Base-by-base conservation (phyloP, 2,888 invertebrate species). In the Tetragonisca angustula region DNA sequence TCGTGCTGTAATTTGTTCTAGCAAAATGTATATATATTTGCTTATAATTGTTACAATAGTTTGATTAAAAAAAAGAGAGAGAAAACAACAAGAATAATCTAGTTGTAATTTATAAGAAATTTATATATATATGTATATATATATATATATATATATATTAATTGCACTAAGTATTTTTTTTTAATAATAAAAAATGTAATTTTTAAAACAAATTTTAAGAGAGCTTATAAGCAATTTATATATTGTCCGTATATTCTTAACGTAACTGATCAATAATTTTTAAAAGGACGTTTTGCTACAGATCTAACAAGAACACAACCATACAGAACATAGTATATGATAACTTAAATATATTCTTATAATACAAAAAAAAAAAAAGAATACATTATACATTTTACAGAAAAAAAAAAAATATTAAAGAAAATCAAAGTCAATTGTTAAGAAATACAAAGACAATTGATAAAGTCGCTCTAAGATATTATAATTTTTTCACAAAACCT, bases 261-360 rank as follows among this genome's bases (percentile, higher is more conserved):
- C 49, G 50, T 71, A 52, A 61, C 43, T 13, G 21, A 73, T 73
- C 76, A 81, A 64, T 83, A 74, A 56, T 52, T 77, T 76, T 69
- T 61, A 56, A 69, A 67, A 61, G 21, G 65, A 72, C 65, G 43
- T 65, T 75, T 75, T 67, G 15, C 5, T 64, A 84, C 61, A 36
- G 13, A 67, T 82, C 61, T 49, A 65, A 74, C 67, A 73, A 68
- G 27, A 79, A 83, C 49, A 77, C 43, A 77, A 77, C 65, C 50
- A 71, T 59, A 76, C 43, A 21, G 36, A 75, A 68, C 9, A 43
- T 76, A 64, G 43, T 62, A 62, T 43, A 43, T 68, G 59, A 76
- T 54, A 73, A 54, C 69, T 56, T 76, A 72, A 72, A 43, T 81
- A 64, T 64, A 81, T 6, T 72, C 21, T 59, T 17, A 17, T 61